phyloP scores from a whole-genome alignment of 2,797 vertebrate species.

The Dendrocincla fuliginosa region DNA sequence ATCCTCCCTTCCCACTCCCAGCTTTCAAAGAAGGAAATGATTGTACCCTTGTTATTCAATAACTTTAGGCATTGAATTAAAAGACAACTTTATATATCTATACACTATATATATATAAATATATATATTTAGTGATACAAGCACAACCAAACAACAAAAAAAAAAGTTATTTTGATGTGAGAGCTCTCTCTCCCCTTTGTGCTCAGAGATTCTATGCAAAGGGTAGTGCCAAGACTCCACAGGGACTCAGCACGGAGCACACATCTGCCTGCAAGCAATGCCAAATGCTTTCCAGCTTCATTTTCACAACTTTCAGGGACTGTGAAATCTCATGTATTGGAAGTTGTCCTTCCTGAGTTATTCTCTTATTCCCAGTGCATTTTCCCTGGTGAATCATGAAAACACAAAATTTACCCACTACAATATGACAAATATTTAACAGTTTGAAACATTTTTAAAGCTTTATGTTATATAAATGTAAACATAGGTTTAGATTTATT shows the following conservation, averaged over 20 bases:
- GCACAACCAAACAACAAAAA: neutral
- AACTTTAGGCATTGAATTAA: neutral
- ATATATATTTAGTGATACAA: neutral
- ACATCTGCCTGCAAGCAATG: neutral
- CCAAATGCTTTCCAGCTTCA: neutral
- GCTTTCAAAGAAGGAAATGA: neutral
- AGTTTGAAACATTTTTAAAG: neutral
- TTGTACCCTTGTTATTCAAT: neutral
- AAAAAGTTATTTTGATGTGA: neutral
- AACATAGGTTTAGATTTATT: neutral
- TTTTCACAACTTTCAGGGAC: neutral
- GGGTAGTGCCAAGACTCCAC: neutral
- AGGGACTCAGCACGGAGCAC: rapidly evolving
- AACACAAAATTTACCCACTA: neutral
- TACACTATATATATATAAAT: no score
- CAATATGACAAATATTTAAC: neutral
- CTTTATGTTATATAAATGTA: neutral
- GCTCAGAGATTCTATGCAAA: neutral
- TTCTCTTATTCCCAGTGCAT: neutral
- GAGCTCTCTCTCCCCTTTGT: neutral
- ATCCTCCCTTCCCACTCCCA: neutral
- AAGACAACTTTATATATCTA: neutral
- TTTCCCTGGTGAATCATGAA: neutral
- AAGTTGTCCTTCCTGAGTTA: neutral
- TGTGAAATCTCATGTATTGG: neutral